Evolutionary conservation across 2,113 vertebrate genomes (phyloP).

Genomic region (Cacatua alba): DNA sequence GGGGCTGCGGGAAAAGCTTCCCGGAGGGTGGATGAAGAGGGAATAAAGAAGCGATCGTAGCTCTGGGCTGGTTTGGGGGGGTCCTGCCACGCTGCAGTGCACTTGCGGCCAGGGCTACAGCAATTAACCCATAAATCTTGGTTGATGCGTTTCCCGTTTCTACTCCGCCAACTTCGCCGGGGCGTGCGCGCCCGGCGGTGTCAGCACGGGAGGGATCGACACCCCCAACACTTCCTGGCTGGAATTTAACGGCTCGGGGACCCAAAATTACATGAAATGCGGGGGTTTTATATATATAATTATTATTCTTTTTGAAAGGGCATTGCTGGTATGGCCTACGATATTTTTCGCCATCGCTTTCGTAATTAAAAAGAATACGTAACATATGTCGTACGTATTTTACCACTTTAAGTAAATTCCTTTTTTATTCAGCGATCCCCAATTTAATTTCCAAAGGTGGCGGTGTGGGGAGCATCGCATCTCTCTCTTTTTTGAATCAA

Average conservation of each 20-base stretch:
- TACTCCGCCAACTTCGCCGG: conserved; percentile 45
- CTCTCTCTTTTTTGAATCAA: neutral
- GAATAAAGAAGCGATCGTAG: neutral
- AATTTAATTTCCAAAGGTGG: neutral
- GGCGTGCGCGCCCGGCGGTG: neutral
- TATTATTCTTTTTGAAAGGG: neutral
- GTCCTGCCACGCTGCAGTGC: conserved; percentile 6
- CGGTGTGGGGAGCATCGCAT: neutral
- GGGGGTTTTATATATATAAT: neutral
- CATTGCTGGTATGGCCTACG: neutral
- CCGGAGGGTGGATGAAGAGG: accelerated
- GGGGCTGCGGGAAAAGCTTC: neutral
- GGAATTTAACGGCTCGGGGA: neutral
- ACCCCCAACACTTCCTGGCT: neutral
- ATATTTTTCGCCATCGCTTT: neutral
- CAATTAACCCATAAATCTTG: conserved; percentile 71
- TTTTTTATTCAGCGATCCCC: neutral
- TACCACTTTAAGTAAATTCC: neutral
- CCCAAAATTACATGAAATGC: neutral
- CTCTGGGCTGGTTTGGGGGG: neutral
- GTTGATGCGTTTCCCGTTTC: conserved; percentile 44
- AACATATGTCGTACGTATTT: neutral
- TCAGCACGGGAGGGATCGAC: neutral
- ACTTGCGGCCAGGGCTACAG: conserved; percentile 23
- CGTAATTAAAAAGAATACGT: neutral